Conservation (phyloP, 2,113 vertebrate species). For the Chunga burmeisteri region DNA sequence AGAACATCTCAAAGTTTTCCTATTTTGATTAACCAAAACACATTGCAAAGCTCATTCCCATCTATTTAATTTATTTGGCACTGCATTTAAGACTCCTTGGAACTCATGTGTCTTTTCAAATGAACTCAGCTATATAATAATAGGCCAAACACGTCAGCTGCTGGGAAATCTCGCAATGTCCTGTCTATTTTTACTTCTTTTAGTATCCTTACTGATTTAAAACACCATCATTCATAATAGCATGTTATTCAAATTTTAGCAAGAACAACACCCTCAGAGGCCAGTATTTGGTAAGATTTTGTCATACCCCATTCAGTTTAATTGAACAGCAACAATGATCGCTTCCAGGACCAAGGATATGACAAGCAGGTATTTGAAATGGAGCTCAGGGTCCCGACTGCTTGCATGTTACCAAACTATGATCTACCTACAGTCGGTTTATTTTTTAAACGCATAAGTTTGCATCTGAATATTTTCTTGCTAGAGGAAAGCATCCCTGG, state of each 20-base stretch:
- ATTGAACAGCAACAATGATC: not conserved
- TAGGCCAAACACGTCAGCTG: not conserved
- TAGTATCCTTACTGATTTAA: not conserved
- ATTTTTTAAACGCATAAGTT: not conserved
- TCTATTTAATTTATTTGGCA: not conserved
- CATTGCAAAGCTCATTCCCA: not conserved
- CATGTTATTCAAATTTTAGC: conserved; percentile 9
- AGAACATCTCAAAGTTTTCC: not conserved
- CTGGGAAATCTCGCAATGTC: not conserved
- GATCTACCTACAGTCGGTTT: not conserved
- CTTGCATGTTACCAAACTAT: not conserved
- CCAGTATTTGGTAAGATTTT: not conserved
- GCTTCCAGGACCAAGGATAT: not conserved
- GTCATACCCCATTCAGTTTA: not conserved
- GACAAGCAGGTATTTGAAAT: not conserved
- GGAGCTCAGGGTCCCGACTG: not conserved
- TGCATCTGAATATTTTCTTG: not conserved
- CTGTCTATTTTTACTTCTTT: conserved; percentile 28
- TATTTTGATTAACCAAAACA: not conserved
- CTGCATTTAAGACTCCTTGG: not conserved
- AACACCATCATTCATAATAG: not conserved
- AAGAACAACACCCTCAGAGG: not conserved
- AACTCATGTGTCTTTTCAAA: not conserved
- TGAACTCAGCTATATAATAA: not conserved
- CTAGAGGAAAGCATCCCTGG: not conserved